These are phyloP conservation scores for Bradypodion pumilum DNA, from an alignment of 2,797 vertebrate genomes.

Conservation along the genomic window DNA sequence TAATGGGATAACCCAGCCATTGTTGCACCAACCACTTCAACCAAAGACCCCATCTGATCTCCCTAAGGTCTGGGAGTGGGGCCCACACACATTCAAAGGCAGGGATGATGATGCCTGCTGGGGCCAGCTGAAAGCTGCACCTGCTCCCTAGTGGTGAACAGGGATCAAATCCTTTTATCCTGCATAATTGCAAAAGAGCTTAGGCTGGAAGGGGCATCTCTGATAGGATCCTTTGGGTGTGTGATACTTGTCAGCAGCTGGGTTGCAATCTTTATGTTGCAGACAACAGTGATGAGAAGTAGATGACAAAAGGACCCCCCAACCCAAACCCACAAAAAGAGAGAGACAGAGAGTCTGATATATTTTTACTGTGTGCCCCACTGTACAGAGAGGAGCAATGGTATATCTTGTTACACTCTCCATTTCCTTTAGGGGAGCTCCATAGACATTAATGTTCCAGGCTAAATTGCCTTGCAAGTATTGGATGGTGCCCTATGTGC, in stretches of 20 bases:
- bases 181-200: background rate
- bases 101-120: background rate
- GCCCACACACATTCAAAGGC: constrained; percentile 1
- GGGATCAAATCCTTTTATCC: background rate
- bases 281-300: background rate
- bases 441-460: background rate
- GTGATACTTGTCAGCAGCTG: constrained; percentile 12
- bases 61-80: background rate
- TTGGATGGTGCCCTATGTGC: background rate
- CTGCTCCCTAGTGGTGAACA: background rate
- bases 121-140: background rate
- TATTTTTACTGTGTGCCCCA: background rate
- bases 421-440: background rate
- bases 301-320: background rate
- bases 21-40: background rate
- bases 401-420: background rate
- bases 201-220: background rate
- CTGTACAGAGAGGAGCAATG: background rate
- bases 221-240: constrained; percentile 8
- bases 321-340: no score
- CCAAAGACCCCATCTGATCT: background rate
- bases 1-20: background rate
- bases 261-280: background rate
- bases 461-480: background rate
- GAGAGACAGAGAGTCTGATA: background rate